phyloP scores from a whole-genome alignment of 2,888 invertebrate genomes.

The Stenichneumon culpator region DNA sequence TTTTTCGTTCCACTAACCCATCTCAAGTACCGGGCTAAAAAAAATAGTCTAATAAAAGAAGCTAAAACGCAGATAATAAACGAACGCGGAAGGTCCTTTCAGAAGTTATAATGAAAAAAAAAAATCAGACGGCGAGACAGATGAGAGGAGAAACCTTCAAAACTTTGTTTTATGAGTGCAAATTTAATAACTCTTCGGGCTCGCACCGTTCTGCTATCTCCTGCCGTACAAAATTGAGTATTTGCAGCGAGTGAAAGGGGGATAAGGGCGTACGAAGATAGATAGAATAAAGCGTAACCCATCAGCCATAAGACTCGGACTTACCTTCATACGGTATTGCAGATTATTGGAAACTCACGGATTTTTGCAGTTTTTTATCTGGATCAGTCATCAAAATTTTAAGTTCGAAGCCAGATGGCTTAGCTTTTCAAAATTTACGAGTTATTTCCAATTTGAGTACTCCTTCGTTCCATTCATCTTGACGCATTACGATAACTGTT shows the following conservation, averaged over 20 bases:
- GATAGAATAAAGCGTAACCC: conserved; percentile 3
- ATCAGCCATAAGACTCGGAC: not conserved
- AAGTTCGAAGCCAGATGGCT: too few relatives aligned
- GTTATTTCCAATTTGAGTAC: too few relatives aligned
- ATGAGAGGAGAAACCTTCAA: conserved; percentile 19
- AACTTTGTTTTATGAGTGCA: conserved; percentile 51
- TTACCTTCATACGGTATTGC: not conserved
- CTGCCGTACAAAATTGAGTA: conserved; percentile 26
- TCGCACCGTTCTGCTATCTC: conserved; percentile 1
- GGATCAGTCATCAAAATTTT: too few relatives aligned
- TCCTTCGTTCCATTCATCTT: too few relatives aligned
- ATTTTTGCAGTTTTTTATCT: too few relatives aligned
- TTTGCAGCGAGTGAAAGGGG: conserved; percentile 19
- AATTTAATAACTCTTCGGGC: conserved; percentile 55
- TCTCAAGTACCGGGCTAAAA: not conserved
- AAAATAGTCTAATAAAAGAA: conserved; percentile 2
- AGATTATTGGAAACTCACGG: not conserved
- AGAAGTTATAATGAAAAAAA: conserved; percentile 45
- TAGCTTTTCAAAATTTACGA: too few relatives aligned
- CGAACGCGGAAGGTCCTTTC: conserved; percentile 12
- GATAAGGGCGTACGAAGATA: conserved; percentile 16
- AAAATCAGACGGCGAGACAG: conserved; percentile 13
- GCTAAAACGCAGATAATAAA: conserved; percentile 16
- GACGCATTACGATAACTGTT: too few relatives aligned
- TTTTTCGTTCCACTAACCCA: not conserved